Base-by-base conservation (phyloP, 92 coral and sea anemone species). In the Heteractis magnifica region DNA sequence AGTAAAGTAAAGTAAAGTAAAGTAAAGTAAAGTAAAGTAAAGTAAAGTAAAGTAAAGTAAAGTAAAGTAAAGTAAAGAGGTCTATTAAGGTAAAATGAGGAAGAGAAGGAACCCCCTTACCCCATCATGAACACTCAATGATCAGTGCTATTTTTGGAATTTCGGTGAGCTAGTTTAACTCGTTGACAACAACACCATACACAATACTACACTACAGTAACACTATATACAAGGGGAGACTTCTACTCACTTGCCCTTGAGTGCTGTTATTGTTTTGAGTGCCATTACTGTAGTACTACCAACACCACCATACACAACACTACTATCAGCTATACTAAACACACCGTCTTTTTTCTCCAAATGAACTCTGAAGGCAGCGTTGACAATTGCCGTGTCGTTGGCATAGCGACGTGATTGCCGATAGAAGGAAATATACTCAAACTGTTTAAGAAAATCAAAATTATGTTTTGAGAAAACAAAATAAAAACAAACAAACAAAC, bases 341-440 rank as follows among this genome's bases (percentile, higher is more conserved):
- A 14, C n/a, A 49, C 10, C 71, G 21, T 59, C 64, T 16, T 6
- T 52, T 64, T 19, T 34, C 70, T 80, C 84, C 64, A 86, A 52
- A 51, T 58, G 20, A 49, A 86, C 85, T 56, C 85, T 56, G 81
- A 86, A 15, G 51, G 80, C 89, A 34, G 89, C 85, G 76, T 86
- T 86, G 51, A 80, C 81, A 15, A 86, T 80, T 26, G 85, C 84
- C 21, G 34, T 23, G 62, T 71, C 84, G 52, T 70, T 72, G 49
- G 52, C 59, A 56, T 71, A 72, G 18, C 84, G 56, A 52, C 51
- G 60, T 5, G 80, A 72, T 86, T 86, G 89, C 4, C 77, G 77
- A 52, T 79, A 80, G 71, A 71, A 53, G 88, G 44, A 65, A 14
- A 65, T 23, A 44, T 84, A 77, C 56, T 84, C 88, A 21, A 49